Percentiles rank a stretch among this genome's conserved stretches.
phyloP scores from a whole-genome alignment of 2,888 invertebrate species.

The Synanthedon myopaeformis region DNA sequence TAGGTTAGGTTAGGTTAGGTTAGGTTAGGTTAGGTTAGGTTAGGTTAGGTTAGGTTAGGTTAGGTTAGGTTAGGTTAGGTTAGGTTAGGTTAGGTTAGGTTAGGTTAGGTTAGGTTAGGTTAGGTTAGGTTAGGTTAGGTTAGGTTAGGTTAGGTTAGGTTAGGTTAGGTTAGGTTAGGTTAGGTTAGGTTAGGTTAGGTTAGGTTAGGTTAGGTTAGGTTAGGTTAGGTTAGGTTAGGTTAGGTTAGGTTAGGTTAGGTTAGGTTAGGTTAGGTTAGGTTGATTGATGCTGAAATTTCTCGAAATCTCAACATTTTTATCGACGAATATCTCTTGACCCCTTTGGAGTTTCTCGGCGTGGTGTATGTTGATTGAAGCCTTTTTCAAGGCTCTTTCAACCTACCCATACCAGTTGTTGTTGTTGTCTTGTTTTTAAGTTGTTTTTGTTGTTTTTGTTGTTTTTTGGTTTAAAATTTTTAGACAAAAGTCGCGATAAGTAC shows the following conservation, averaged over 20 bases:
- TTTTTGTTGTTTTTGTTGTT: no score
- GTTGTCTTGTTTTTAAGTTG: no score
- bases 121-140: slow-evolving; percentile 9
- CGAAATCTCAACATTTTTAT: no score
- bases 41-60: slow-evolving; percentile 5
- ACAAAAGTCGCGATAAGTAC: no score
- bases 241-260: slow-evolving; percentile 9
- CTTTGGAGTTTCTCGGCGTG: no score
- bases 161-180: slow-evolving; percentile 9
- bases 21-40: slow-evolving; percentile 5
- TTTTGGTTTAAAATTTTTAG: no score
- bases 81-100: slow-evolving; percentile 7
- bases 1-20: slow-evolving; percentile 4
- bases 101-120: slow-evolving; percentile 9
- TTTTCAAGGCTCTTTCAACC: no score
- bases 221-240: slow-evolving; percentile 9
- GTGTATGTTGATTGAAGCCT: no score
- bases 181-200: slow-evolving; percentile 8
- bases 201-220: slow-evolving; percentile 9
- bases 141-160: slow-evolving; percentile 8
- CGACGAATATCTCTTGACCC: no score
- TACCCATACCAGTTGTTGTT: no score
- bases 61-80: slow-evolving; percentile 3
- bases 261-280: no score
- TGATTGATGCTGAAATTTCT: no score